A percentile compares a stretch with the other conserved stretches of the same genome.
Conservation (phyloP, 1,140 invertebrate species). For the Venustaconcha ellipsiformis region DNA sequence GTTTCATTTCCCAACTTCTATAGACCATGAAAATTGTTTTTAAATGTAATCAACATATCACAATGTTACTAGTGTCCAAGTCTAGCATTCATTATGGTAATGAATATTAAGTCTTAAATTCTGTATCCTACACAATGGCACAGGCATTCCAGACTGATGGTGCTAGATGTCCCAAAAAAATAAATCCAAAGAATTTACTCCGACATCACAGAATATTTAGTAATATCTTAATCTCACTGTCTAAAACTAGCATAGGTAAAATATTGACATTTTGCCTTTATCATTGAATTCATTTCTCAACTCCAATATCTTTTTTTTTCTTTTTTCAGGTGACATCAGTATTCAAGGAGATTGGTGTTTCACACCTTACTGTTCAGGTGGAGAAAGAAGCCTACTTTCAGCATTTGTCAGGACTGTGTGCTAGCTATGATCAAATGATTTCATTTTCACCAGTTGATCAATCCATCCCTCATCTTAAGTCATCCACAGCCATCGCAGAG, state of each 20-base stretch:
- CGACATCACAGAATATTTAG: neutral
- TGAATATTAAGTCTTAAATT: no score
- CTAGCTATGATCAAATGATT: slow-evolving; percentile 43
- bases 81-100: no score
- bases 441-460: no score
- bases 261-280: neutral
- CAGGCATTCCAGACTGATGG: no score
- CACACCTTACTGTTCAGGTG: slow-evolving; percentile 66
- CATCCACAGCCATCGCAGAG: no score
- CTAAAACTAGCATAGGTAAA: neutral
- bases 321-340: slow-evolving; percentile 61
- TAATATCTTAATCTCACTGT: neutral
- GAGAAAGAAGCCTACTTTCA: slow-evolving; percentile 69
- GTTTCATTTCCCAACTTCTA: no score
- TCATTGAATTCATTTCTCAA: neutral
- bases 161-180: neutral
- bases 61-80: no score
- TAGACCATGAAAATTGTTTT: no score
- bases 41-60: no score
- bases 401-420: slow-evolving; percentile 67
- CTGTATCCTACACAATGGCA: no score
- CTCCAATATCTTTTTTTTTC: slow-evolving; percentile 16
- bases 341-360: slow-evolving; percentile 65
- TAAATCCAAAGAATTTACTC: neutral
- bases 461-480: no score